phyloP scores from a whole-genome alignment of 2,113 vertebrate genomes.

The Zapus hudsonius region DNA sequence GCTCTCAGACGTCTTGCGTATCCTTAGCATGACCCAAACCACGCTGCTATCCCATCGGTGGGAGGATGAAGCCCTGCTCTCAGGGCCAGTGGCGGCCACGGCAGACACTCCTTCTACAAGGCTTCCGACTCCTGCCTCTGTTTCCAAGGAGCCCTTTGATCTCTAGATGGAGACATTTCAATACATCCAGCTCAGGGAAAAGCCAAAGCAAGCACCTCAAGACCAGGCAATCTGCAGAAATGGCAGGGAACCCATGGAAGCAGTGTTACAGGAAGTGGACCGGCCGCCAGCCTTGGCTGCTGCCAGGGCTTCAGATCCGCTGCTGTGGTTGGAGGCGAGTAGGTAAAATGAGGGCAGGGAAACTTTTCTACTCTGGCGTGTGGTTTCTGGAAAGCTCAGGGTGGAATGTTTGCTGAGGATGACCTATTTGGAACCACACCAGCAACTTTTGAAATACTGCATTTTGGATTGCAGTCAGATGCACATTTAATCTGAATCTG shows the following conservation, averaged over 20 bases:
- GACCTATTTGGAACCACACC: conserved; percentile 88
- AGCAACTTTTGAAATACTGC: conserved; percentile 84
- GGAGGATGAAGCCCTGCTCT: not conserved
- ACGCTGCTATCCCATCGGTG: not conserved
- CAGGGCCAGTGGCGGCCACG: not conserved
- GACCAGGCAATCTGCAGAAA: conserved; percentile 52
- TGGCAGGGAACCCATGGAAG: conserved; percentile 71
- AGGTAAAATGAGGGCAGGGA: conserved; percentile 85
- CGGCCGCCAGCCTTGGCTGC: conserved; percentile 17
- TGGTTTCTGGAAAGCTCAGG: conserved; percentile 85
- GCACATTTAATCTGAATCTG: conserved; percentile 79
- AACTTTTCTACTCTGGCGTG: conserved; percentile 70
- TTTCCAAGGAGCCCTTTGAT: not conserved
- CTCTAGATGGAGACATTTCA: conserved; percentile 53
- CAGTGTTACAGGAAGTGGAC: conserved; percentile 39
- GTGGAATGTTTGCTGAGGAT: conserved; percentile 86
- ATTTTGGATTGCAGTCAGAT: conserved; percentile 83
- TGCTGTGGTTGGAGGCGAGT: conserved; percentile 76
- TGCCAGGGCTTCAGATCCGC: conserved; percentile 78
- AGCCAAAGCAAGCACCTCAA: not conserved
- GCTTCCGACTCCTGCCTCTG: not conserved
- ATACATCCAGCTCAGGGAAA: conserved; percentile 47
- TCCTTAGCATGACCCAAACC: not conserved
- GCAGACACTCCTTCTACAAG: not conserved
- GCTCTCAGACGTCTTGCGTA: not conserved